A percentile compares a stretch with the other conserved stretches of the same genome.
Conservation (phyloP, 2,797 vertebrate species). For the Leuciscus waleckii region DNA sequence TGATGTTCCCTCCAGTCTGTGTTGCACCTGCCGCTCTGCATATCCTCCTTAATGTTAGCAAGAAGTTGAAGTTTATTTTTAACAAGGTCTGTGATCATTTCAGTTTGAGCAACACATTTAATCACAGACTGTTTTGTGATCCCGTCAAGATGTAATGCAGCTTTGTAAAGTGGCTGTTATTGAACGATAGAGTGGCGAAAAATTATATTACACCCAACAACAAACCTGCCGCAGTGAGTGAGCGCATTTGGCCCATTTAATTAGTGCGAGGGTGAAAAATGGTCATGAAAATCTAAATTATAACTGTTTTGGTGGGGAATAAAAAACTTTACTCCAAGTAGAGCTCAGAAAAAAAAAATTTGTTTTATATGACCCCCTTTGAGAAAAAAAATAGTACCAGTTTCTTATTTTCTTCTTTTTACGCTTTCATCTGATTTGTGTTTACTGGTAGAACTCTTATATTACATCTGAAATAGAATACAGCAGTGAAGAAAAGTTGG, state of each 20-base stretch:
- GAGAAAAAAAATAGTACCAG: conserved; percentile 7
- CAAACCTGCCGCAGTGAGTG: not conserved
- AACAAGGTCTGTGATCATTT: not conserved
- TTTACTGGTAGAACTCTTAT: conserved; percentile 32
- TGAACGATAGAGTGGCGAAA: not conserved
- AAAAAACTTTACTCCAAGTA: not conserved
- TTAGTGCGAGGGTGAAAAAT: not conserved
- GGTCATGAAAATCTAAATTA: not conserved
- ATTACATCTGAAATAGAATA: conserved; percentile 53
- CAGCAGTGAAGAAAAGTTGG: conserved; percentile 52
- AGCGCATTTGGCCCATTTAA: not conserved
- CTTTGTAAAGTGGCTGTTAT: not conserved
- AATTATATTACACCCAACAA: not conserved
- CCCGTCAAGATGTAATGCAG: not conserved
- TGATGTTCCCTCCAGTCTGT: not conserved
- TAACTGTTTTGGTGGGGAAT: not conserved
- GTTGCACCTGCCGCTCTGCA: not conserved
- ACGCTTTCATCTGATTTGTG: not conserved
- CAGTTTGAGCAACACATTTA: not conserved
- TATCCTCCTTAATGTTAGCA: not conserved
- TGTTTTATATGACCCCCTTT: not conserved
- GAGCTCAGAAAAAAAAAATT: not conserved
- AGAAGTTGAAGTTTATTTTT: not conserved
- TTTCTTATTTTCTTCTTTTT: not conserved
- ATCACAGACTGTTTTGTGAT: conserved; percentile 14